These are phyloP conservation scores for Himalopsyche anomala DNA, from an alignment of 2,888 invertebrate genomes.

Conservation along the genomic window DNA sequence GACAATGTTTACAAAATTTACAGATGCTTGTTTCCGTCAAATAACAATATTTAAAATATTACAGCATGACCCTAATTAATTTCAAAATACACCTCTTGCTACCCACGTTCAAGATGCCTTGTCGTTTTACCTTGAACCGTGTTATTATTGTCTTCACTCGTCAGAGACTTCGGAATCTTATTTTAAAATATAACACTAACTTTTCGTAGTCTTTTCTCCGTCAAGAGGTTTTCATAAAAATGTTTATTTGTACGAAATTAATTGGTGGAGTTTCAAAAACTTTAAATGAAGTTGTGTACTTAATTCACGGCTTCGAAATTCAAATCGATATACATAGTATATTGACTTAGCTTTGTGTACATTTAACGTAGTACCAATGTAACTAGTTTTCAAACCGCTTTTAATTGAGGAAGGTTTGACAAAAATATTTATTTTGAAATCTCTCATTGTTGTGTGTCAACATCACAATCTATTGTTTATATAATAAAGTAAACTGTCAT, in stretches of 20 bases:
- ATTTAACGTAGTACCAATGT: background rate
- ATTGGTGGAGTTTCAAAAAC: background rate
- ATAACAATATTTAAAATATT: background rate
- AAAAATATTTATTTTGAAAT: no score
- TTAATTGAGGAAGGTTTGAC: background rate
- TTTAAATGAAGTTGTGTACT: background rate
- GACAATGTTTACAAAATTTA: no score
- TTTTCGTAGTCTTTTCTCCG: background rate
- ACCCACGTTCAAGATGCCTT: slow-evolving; percentile 43
- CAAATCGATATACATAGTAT: no score
- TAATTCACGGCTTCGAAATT: no score
- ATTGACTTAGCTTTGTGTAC: no score
- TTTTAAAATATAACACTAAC: slow-evolving; percentile 45
- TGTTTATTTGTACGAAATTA: background rate
- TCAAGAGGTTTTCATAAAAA: background rate
- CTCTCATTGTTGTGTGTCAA: no score
- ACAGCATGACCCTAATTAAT: background rate
- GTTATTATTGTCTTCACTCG: slow-evolving; percentile 66
- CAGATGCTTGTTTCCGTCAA: no score
- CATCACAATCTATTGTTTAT: no score
- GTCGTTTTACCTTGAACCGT: slow-evolving; percentile 64
- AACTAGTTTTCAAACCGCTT: slow-evolving; percentile 11
- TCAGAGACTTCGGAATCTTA: slow-evolving; percentile 63
- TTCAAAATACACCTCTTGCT: slow-evolving; percentile 28
- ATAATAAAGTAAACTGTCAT: no score